Percentiles rank a stretch among this genome's conserved stretches.
Evolutionary conservation across 2,113 vertebrate genomes (phyloP).

Genomic region (Melanocharis versteri): DNA sequence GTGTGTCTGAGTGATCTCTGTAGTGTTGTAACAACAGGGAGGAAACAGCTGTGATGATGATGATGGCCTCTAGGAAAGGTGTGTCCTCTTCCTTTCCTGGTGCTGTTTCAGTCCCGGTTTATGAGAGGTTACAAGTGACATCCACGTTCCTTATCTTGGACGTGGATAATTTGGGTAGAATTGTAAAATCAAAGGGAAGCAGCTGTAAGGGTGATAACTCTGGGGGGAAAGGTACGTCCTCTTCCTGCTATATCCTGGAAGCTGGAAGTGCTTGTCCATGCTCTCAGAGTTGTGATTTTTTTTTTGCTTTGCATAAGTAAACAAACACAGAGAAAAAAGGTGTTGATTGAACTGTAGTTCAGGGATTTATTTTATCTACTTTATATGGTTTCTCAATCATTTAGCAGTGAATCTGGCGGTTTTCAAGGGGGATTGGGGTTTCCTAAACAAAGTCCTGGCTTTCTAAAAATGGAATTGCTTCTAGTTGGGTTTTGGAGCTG

Average conservation of each 20-base stretch:
- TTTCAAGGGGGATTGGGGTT: not conserved
- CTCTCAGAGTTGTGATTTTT: not conserved
- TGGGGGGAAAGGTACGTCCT: not conserved
- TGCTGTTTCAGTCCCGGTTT: not conserved
- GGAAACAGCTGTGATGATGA: constrained; percentile 28
- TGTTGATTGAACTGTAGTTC: not conserved
- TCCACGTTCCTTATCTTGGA: not conserved
- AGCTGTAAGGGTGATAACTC: constrained; percentile 30
- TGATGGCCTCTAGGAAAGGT: constrained; percentile 26
- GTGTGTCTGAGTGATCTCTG: not conserved
- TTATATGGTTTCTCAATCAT: not conserved
- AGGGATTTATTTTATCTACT: not conserved
- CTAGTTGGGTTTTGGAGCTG: not conserved
- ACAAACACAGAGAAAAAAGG: not conserved
- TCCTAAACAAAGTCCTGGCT: not conserved
- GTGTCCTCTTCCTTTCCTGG: constrained; percentile 28
- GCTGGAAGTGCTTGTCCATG: not conserved
- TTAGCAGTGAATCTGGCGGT: not conserved
- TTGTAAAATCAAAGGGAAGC: constrained; percentile 27
- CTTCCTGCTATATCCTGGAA: not conserved
- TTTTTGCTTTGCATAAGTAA: not conserved
- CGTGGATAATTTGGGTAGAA: not conserved
- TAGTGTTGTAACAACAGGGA: not conserved
- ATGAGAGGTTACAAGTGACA: not conserved
- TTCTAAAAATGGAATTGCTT: not conserved